phyloP scores from a whole-genome alignment of 1,140 invertebrate genomes.

The Oryzaephilus surinamensis region DNA sequence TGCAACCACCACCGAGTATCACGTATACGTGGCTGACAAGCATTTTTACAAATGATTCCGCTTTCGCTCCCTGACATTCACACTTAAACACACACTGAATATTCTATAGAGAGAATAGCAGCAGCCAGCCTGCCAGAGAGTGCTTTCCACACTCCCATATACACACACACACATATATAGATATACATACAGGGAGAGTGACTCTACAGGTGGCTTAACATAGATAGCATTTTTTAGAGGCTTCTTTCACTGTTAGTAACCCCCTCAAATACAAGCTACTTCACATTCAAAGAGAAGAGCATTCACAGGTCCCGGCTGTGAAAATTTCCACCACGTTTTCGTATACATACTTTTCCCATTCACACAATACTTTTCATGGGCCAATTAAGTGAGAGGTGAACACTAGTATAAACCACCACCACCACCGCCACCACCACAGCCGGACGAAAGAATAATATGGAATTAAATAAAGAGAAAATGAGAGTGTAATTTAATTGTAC shows the following conservation, averaged over 20 bases:
- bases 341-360: slow-evolving; percentile 9
- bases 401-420: too few relatives aligned
- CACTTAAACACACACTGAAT: slow-evolving; percentile 13
- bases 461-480: too few relatives aligned
- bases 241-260: slow-evolving; percentile 19
- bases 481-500: too few relatives aligned
- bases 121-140: slow-evolving; percentile 12
- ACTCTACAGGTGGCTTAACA: slow-evolving; percentile 20
- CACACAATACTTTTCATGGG: too few relatives aligned
- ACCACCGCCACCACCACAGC: too few relatives aligned
- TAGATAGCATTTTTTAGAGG: slow-evolving; percentile 20
- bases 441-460: too few relatives aligned
- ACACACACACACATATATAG: too few relatives aligned
- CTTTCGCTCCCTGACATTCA: slow-evolving; percentile 13
- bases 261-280: too few relatives aligned
- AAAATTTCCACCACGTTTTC: slow-evolving; percentile 2
- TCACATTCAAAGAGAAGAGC: not conserved
- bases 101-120: slow-evolving; percentile 19
- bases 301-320: too few relatives aligned
- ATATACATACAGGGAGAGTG: too few relatives aligned
- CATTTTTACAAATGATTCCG: slow-evolving; percentile 28
- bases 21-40: slow-evolving; percentile 24
- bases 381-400: too few relatives aligned
- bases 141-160: too few relatives aligned
- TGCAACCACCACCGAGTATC: slow-evolving; percentile 1